Evolutionary conservation across 1,140 invertebrate species (phyloP).

Genomic region (Agrilus planipennis): DNA sequence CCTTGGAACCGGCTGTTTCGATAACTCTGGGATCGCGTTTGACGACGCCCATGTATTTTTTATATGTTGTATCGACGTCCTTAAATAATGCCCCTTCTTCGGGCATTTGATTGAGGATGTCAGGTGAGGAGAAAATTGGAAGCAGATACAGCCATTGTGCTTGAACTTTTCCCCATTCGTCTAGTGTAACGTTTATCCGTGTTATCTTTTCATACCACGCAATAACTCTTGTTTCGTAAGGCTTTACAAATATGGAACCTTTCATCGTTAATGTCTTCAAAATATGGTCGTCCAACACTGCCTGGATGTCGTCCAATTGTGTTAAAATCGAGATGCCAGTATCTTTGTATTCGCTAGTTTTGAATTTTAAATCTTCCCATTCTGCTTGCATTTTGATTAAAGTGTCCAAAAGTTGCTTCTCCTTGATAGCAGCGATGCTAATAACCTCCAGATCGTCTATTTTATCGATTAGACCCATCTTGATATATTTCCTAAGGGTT

Average conservation of each 20-base stretch:
- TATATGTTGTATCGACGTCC: slow-evolving; percentile 54
- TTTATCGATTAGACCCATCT: slow-evolving; percentile 59
- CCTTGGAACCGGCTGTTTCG: slow-evolving; percentile 55
- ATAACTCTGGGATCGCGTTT: slow-evolving; percentile 61
- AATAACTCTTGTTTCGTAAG: slow-evolving; percentile 67
- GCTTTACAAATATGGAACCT: slow-evolving; percentile 84
- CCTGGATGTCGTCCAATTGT: slow-evolving; percentile 74
- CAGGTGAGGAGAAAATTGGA: slow-evolving; percentile 87
- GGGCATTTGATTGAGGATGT: slow-evolving; percentile 88
- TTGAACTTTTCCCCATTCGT: slow-evolving; percentile 82
- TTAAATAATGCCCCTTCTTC: slow-evolving; percentile 72
- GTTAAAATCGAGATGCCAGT: slow-evolving; percentile 67
- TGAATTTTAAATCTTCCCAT: slow-evolving; percentile 70
- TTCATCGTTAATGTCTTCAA: slow-evolving; percentile 81
- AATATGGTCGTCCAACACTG: slow-evolving; percentile 78
- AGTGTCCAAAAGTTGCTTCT: slow-evolving; percentile 65
- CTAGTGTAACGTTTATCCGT: slow-evolving; percentile 63
- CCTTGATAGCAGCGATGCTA: slow-evolving; percentile 81
- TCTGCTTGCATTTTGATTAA: slow-evolving; percentile 75
- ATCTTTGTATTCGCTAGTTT: slow-evolving; percentile 62
- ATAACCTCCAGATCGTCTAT: slow-evolving; percentile 76
- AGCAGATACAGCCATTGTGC: slow-evolving; percentile 84
- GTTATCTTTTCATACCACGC: slow-evolving; percentile 73
- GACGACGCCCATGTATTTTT: slow-evolving; percentile 64
- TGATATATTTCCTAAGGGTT: slow-evolving; percentile 69